Evolutionary conservation across 2,888 invertebrate species (phyloP).

Genomic region (Tachina lurida): DNA sequence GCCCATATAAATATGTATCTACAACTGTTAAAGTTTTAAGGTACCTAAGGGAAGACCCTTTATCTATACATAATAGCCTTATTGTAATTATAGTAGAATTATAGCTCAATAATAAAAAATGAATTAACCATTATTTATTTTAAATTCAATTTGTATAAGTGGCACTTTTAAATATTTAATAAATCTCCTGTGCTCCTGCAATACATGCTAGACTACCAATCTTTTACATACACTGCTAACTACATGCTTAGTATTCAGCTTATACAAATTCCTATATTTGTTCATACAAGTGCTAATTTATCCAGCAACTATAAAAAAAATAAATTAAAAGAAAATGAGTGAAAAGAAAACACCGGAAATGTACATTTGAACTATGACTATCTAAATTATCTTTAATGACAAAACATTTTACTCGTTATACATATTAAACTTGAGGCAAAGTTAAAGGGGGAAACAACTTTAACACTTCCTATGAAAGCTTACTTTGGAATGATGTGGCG

Average conservation of each 20-base stretch:
- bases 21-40: too few species aligned
- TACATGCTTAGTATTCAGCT: neutral
- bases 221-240: too few species aligned
- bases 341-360: slow-evolving; percentile 75
- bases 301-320: slow-evolving; percentile 14
- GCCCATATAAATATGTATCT: too few species aligned
- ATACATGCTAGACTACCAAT: neutral
- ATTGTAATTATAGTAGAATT: neutral
- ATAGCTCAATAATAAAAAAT: neutral
- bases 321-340: slow-evolving; percentile 14
- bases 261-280: slow-evolving; percentile 4
- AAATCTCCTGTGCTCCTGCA: neutral
- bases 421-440: slow-evolving; percentile 28
- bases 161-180: neutral
- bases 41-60: neutral
- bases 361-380: slow-evolving; percentile 78
- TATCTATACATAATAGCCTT: neutral
- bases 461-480: slow-evolving; percentile 26
- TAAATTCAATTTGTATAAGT: neutral
- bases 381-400: slow-evolving; percentile 80
- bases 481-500: neutral
- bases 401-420: slow-evolving; percentile 48
- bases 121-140: neutral
- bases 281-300: slow-evolving; percentile 28
- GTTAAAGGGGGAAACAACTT: neutral